Evolutionary conservation across 1,140 invertebrate species (phyloP), one percentile per base, ranked within the genome.

Genomic region (Cherax destructor): DNA sequence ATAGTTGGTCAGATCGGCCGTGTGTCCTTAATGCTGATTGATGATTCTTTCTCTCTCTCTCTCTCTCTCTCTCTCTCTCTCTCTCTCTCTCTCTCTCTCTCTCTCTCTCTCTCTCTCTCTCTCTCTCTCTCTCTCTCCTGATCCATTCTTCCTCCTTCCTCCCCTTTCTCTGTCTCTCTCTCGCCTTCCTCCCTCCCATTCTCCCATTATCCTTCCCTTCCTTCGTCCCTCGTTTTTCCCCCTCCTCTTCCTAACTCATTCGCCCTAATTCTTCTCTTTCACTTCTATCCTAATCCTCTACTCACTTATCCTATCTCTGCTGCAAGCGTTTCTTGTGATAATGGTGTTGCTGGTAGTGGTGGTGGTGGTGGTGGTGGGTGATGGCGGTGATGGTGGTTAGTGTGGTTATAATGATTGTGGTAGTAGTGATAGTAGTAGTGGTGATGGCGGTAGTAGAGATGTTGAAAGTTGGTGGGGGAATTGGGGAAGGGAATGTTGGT

Each of bases 1-100:
- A 69, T 83, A 41, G 52, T 13, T 83, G 52, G 81, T 83, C 59
- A 59, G 81, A 61, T 41, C 52, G 13, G 52, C 21, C 52, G 81
- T 24, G 52, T 83, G 81, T 13, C n/a, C 52, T 18, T 83, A 61
- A 59, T 69, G 81, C n/a, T 69, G 81, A 59, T 52, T 61, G 81
- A 83, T 83, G 81, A 52, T 83, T 7, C 30, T 50, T 3, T 7
- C 24, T 16, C 79, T 24, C n/a, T 50, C 30, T 50, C 9, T 7
- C 24, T 16, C 79, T 24, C n/a, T 50, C 52, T 81, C 5, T 18
- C n/a, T 10, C 49, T 18, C 50, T 50, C 49, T 50, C 79, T 50
- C 56, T n/a, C 24, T 50, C 50, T 50, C 21, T 21, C 50, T 30
- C 49, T 16, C 52, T 52, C 79, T 81, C 79, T 50, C 79, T 81